phyloP scores from a whole-genome alignment of 1,140 invertebrate genomes.

The Drosophila triauraria region DNA sequence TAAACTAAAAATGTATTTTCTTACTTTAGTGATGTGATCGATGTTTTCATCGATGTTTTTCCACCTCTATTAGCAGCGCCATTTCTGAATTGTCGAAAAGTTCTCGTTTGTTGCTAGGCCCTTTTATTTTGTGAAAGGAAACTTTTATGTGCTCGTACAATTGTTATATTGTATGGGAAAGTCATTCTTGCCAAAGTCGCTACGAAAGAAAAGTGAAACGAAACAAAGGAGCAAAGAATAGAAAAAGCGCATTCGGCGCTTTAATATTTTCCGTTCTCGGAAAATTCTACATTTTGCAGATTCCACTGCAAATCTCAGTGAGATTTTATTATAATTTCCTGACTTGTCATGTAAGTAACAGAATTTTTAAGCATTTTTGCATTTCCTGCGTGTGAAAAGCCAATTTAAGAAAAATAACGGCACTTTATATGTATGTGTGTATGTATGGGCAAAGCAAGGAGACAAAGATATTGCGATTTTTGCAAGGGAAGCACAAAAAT shows the following conservation, averaged over 20 bases:
- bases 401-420: not conserved
- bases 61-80: not conserved
- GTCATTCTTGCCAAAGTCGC: too few species aligned
- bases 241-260: slow-evolving; percentile 2
- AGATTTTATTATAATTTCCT: not conserved
- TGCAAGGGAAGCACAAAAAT: not conserved
- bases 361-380: not conserved
- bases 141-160: not conserved
- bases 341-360: not conserved
- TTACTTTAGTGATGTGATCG: too few species aligned
- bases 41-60: too few species aligned
- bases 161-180: not conserved
- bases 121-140: not conserved
- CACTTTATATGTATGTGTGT: not conserved
- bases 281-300: too few species aligned
- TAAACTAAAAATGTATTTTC: too few species aligned
- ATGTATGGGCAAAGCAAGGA: not conserved
- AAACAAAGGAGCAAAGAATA: not conserved
- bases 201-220: not conserved
- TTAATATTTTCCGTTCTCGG: slow-evolving; percentile 6
- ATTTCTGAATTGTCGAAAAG: not conserved
- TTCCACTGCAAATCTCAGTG: not conserved
- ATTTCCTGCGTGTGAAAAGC: not conserved
- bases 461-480: not conserved
- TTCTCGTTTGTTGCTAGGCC: not conserved